These are phyloP conservation scores for Pyrrhura leucotis DNA, from an alignment of 2,797 vertebrate genomes.

Conservation along the genomic window DNA sequence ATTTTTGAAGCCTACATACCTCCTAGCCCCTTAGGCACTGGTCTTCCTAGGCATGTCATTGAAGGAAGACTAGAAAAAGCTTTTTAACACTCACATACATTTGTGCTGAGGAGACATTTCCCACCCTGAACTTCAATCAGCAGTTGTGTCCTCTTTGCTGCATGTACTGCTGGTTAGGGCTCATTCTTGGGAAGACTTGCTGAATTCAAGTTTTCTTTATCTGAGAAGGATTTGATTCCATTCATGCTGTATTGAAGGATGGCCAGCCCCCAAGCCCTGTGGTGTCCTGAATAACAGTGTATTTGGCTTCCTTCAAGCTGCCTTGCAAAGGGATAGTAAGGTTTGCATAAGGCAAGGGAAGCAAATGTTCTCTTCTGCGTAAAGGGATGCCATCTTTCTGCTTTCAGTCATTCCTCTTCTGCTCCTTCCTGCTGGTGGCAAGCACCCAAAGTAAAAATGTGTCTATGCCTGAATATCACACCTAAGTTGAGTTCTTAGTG, in stretches of 20 bases:
- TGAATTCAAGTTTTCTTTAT: neutral
- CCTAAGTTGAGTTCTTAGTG: neutral
- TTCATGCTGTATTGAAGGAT: fast-evolving
- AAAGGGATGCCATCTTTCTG: neutral
- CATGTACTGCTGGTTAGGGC: fast-evolving
- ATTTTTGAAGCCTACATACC: neutral
- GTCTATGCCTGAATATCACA: neutral
- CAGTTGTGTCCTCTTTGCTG: neutral
- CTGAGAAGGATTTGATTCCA: neutral
- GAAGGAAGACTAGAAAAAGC: neutral
- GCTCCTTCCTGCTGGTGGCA: neutral
- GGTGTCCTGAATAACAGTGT: neutral
- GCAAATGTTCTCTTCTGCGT: neutral
- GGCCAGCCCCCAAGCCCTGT: neutral
- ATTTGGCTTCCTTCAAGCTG: fast-evolving
- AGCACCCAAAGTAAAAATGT: neutral
- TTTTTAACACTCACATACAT: neutral
- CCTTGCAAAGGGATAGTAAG: neutral
- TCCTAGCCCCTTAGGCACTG: neutral
- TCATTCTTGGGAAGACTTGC: neutral
- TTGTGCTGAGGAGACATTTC: neutral
- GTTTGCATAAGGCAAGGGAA: neutral
- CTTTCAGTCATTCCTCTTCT: neutral
- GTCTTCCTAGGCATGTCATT: neutral
- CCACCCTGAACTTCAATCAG: neutral